These are phyloP conservation scores for Rugalucina vietnamica DNA, from an alignment of 2,888 invertebrate genomes.

Conservation along the genomic window DNA sequence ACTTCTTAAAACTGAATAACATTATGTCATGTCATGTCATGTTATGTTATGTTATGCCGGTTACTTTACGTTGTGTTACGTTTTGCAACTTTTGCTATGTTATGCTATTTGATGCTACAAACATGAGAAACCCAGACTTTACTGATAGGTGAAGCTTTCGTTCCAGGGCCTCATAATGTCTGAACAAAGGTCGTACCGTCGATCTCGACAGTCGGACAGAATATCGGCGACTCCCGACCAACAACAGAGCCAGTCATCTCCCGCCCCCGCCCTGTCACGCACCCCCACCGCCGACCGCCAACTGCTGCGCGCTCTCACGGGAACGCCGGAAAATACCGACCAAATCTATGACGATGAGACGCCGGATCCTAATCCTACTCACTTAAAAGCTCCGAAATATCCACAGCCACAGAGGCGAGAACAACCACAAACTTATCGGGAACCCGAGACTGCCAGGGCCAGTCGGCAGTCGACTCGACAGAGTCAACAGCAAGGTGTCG, in stretches of 20 bases:
- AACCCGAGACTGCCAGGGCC: not conserved
- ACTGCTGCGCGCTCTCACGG: constrained; percentile 37
- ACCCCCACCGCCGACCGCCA: constrained; percentile 55
- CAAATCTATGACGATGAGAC: not conserved
- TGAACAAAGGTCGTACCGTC: not conserved
- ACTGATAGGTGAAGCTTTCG: not conserved
- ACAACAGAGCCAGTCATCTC: constrained; percentile 2
- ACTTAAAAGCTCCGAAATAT: not conserved
- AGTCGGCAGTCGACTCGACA: not conserved
- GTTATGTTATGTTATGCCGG: not conserved
- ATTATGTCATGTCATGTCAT: not conserved
- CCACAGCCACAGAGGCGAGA: not conserved
- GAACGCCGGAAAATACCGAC: constrained; percentile 22
- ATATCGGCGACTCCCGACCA: not conserved
- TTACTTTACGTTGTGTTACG: not conserved
- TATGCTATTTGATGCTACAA: not conserved
- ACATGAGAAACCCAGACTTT: too few relatives aligned
- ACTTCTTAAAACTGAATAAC: not conserved
- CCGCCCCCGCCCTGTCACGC: constrained; percentile 39
- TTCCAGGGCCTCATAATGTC: not conserved
- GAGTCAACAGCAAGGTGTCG: not conserved
- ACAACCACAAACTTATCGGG: not conserved
- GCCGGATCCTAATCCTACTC: not conserved
- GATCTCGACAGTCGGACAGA: constrained; percentile 28
- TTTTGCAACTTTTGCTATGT: not conserved